Evolutionary conservation across 2,888 invertebrate species (phyloP), one percentile per base, ranked within the genome.

Genomic region (Ellobium chinense): DNA sequence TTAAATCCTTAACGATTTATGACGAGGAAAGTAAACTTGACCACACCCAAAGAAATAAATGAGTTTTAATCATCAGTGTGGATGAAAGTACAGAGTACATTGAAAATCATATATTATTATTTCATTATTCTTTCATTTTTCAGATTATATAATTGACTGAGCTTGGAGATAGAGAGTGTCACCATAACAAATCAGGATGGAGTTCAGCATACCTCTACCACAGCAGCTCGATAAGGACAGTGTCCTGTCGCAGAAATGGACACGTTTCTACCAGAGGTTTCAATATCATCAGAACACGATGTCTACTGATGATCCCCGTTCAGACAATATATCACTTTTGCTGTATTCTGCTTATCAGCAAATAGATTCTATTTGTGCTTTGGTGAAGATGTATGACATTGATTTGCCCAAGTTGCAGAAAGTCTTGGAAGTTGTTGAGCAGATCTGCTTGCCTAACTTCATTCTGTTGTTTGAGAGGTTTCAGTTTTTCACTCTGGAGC

Each of bases 401-500:
- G 63, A 62, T 34, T 46, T 24, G 18, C 21, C 21, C 5, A 63
- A 63, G 24, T 21, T 63, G 9, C 18, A 37, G n/a, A 46, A 34
- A 63, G 46, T 74, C 0, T 39, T 74, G 31, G 46, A 74, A 31
- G 46, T 63, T 21, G 37, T 74, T 1, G 74, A 74, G 21, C 14
- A 63, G 24, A 9, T 29, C 9, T 74, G 74, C 34, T 14, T 74
- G 46, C 74, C 74, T 21, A 31, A n/a, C 46, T 74, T 74, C 29
- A 21, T 74, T 1, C 46, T 74, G 7, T 27, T 74, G 7, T 74
- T 74, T 62, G 74, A 74, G 18, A 62, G 74, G 46, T 74, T 74
- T 39, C 12, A 56, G 2, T 74, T 62, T 18, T 74, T 74, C n/a
- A 63, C 62, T 27, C 34, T 62, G 9, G 63, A 62, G 21, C 74